phyloP scores from a whole-genome alignment of 2,797 vertebrate genomes.

The Coreius guichenoti region DNA sequence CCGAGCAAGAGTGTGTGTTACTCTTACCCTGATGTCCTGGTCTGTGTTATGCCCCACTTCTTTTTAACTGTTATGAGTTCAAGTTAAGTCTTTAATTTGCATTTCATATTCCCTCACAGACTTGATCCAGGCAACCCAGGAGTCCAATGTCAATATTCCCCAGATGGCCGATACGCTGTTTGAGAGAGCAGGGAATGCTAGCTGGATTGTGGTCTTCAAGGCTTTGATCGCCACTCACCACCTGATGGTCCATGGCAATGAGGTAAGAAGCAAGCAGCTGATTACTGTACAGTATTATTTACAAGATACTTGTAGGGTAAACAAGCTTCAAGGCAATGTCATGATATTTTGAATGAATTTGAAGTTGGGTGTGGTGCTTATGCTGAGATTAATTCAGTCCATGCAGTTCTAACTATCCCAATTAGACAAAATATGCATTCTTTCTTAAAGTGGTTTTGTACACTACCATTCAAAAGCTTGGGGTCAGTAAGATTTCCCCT shows the following conservation, averaged over 20 bases:
- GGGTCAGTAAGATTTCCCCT: no score
- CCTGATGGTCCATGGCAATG: conserved; percentile 97
- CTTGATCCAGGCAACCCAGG: conserved; percentile 96
- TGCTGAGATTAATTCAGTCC: neutral
- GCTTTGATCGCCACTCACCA: conserved; percentile 97
- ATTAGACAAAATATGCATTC: neutral
- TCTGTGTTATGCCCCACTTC: neutral
- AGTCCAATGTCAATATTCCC: conserved; percentile 95
- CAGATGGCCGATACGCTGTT: conserved; percentile 98
- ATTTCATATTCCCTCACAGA: conserved; percentile 72
- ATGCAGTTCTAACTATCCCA: no score
- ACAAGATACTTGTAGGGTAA: neutral
- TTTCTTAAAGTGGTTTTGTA: neutral
- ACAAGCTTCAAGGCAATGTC: neutral
- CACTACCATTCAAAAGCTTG: neutral
- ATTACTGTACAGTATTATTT: neutral
- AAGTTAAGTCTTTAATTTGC: neutral
- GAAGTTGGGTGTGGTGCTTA: neutral
- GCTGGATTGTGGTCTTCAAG: conserved; percentile 99
- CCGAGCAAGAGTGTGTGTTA: neutral
- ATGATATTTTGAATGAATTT: neutral
- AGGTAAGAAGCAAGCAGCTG: conserved; percentile 78
- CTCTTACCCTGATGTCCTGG: neutral
- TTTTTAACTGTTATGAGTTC: neutral
- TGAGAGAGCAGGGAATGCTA: conserved; percentile 95